A percentile compares a stretch with the other conserved stretches of the same genome.
phyloP scores from a whole-genome alignment of 2,113 vertebrate species.

The Sigmodon hispidus region DNA sequence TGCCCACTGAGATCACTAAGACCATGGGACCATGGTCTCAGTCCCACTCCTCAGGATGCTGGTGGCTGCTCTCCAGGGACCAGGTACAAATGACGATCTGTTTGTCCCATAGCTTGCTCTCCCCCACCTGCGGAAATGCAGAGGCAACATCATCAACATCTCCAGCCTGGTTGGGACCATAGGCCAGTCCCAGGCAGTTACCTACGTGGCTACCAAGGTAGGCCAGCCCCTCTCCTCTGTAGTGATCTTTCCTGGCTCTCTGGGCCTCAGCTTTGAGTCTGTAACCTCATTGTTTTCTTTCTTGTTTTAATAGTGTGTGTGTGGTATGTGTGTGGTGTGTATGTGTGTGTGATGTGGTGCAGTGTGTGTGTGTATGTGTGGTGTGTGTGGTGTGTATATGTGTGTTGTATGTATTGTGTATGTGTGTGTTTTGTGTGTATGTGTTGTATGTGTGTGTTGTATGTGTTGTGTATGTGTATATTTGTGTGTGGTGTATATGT shows the following conservation, averaged over 20 bases:
- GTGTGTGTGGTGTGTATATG: neutral
- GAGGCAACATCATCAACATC: conserved; percentile 90
- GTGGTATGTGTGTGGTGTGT: neutral
- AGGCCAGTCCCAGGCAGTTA: conserved; percentile 86
- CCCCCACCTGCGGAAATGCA: conserved; percentile 84
- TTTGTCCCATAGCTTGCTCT: conserved; percentile 84
- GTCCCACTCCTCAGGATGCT: no score
- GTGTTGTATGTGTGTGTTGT: no score
- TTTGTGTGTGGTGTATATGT: neutral
- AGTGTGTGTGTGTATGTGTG: neutral
- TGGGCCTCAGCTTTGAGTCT: neutral
- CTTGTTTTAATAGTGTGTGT: neutral
- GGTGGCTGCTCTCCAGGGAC: neutral
- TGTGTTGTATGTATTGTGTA: neutral
- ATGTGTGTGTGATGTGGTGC: neutral
- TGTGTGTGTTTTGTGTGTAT: no score
- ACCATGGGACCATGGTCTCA: rapidly evolving
- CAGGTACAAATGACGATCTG: rapidly evolving
- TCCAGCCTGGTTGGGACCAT: conserved; percentile 88
- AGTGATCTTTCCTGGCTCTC: no score
- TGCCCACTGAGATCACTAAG: neutral
- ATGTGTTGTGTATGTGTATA: no score
- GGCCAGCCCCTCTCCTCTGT: no score
- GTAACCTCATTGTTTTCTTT: neutral
- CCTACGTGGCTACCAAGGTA: conserved; percentile 92